Conservation (phyloP, 2,113 vertebrate genomes). For the Apaloderma vittatum region DNA sequence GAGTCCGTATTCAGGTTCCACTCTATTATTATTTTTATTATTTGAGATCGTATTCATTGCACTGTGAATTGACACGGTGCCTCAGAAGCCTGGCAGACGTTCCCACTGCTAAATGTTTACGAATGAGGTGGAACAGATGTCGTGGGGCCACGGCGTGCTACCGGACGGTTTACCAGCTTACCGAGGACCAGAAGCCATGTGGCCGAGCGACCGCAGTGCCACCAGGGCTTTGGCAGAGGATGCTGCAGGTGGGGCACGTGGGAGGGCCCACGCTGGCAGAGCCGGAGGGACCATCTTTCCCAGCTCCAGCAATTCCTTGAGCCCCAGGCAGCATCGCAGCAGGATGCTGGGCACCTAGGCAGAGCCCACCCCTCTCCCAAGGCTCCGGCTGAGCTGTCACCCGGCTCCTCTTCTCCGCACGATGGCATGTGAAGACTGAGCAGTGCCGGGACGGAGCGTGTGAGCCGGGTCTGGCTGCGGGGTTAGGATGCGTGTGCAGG, state of each 20-base stretch:
- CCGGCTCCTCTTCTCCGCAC: fast-evolving
- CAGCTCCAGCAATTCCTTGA: neutral
- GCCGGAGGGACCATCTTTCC: neutral
- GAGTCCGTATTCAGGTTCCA: neutral
- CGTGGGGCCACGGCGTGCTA: neutral
- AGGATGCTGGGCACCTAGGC: neutral
- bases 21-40: neutral
- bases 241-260: neutral
- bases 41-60: constrained; percentile 4
- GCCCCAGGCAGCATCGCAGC: neutral
- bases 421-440: fast-evolving
- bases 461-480: fast-evolving
- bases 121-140: neutral
- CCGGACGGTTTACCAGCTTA: neutral
- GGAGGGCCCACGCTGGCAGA: fast-evolving
- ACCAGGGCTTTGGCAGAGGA: neutral
- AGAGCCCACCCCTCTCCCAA: neutral
- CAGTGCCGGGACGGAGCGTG: fast-evolving
- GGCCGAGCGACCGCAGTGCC: fast-evolving
- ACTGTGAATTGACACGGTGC: neutral
- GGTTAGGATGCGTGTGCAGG: neutral
- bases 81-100: neutral
- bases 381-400: neutral
- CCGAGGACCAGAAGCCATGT: fast-evolving
- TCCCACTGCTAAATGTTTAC: neutral